These are phyloP conservation scores for Heliconius eleuchia DNA, from an alignment of 1,140 invertebrate genomes.

Conservation along the genomic window DNA sequence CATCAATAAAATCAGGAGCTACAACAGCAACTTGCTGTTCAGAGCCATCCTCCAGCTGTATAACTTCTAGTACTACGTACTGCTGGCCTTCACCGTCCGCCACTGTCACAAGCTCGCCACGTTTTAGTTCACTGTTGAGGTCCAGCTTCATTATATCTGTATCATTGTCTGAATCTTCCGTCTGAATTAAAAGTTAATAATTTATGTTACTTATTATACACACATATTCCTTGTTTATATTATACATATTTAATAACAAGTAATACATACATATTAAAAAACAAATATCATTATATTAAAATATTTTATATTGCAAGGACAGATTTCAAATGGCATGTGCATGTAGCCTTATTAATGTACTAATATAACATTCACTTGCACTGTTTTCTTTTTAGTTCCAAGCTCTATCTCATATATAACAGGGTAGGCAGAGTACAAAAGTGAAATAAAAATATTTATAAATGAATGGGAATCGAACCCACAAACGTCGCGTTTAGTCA, in stretches of 20 bases:
- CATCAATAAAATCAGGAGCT: slow-evolving; percentile 54
- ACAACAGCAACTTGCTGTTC: slow-evolving; percentile 68
- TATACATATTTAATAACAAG: background rate
- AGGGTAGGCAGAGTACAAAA: no score
- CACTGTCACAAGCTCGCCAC: slow-evolving; percentile 82
- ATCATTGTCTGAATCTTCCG: slow-evolving; percentile 39
- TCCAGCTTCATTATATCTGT: slow-evolving; percentile 54
- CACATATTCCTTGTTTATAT: no score
- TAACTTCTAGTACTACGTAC: slow-evolving; percentile 93
- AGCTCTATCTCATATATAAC: no score
- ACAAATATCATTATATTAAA: no score
- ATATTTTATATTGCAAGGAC: background rate
- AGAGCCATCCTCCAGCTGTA: slow-evolving; percentile 86
- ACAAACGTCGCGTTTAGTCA: no score
- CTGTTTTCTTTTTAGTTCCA: no score
- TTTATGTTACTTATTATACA: no score
- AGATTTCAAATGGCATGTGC: background rate
- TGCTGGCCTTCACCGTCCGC: slow-evolving; percentile 87
- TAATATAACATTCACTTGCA: background rate
- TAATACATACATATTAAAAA: background rate
- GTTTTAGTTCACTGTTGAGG: slow-evolving; percentile 48
- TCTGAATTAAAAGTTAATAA: background rate
- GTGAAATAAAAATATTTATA: no score
- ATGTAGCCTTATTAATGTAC: background rate
- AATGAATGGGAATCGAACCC: no score